These are phyloP conservation scores for Pristionchus mayeri DNA, from an alignment of 2,888 invertebrate species.

Conservation along the genomic window DNA sequence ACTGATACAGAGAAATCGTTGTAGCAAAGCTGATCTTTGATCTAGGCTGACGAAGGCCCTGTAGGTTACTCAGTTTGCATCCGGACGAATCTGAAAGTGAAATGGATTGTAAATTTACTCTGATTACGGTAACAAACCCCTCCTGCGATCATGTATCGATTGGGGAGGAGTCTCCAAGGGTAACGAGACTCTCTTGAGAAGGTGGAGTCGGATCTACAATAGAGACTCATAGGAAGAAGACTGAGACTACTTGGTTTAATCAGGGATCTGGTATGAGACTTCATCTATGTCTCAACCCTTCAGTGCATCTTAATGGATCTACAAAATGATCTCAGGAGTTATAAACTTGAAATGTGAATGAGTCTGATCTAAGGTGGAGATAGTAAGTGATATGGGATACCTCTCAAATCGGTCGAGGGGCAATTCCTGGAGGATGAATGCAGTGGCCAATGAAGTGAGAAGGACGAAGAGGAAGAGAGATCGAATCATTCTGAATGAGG, in stretches of 20 bases:
- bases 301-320: neutral
- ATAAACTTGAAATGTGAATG: no score
- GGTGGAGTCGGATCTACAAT: constrained; percentile 12
- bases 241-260: neutral
- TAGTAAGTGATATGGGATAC: neutral
- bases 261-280: neutral
- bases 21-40: neutral
- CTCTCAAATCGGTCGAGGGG: constrained; percentile 50
- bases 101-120: neutral
- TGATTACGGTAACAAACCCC: neutral
- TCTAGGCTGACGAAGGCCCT: neutral
- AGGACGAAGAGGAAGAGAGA: constrained; percentile 24
- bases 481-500: neutral
- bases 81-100: neutral
- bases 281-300: no score
- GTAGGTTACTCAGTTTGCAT: neutral
- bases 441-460: neutral
- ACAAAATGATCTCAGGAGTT: neutral
- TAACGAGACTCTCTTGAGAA: constrained; percentile 12
- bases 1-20: neutral
- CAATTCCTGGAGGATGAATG: constrained; percentile 49
- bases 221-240: neutral
- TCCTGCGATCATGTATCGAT: constrained; percentile 34
- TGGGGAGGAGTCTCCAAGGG: constrained; percentile 16
- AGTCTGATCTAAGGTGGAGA: no score